Evolutionary conservation across 2,113 vertebrate species (phyloP).

Genomic region (Brachyhypopomus gauderio): DNA sequence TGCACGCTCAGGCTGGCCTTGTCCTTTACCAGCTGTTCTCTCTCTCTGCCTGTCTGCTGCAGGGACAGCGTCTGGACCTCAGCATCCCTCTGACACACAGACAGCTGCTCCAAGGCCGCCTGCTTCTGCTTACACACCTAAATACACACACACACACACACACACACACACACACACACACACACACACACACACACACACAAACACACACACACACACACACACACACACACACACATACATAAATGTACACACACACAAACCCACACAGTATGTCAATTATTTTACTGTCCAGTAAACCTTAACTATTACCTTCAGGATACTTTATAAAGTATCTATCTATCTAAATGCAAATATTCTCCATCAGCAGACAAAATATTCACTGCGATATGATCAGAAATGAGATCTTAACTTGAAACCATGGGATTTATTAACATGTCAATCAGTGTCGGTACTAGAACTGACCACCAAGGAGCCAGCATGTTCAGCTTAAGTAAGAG

Average conservation of each 20-base stretch:
- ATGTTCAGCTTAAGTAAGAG: background rate
- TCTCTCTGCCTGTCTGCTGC: constrained; percentile 63
- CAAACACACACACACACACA: constrained; percentile 15
- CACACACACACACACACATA: background rate
- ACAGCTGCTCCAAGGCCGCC: constrained; percentile 70
- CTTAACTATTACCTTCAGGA: background rate
- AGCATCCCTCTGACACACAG: constrained; percentile 68
- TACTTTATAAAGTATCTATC: no score
- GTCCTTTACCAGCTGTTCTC: constrained; percentile 74
- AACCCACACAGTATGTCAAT: background rate
- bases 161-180: constrained; percentile 15
- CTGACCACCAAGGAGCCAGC: constrained; percentile 34
- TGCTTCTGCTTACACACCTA: constrained; percentile 72
- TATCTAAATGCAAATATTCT: background rate
- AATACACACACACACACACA: constrained; percentile 30
- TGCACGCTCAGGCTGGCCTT: constrained; percentile 73
- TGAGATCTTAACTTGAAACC: constrained; percentile 21
- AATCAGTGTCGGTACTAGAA: constrained; percentile 31
- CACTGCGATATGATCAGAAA: constrained; percentile 11
- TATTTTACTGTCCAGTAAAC: background rate
- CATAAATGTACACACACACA: background rate
- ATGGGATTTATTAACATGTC: constrained; percentile 34
- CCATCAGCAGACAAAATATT: constrained; percentile 21
- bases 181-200: background rate
- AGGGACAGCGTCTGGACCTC: constrained; percentile 68